Conservation (phyloP, 1,140 invertebrate species). For the Monochamus saltuarius region DNA sequence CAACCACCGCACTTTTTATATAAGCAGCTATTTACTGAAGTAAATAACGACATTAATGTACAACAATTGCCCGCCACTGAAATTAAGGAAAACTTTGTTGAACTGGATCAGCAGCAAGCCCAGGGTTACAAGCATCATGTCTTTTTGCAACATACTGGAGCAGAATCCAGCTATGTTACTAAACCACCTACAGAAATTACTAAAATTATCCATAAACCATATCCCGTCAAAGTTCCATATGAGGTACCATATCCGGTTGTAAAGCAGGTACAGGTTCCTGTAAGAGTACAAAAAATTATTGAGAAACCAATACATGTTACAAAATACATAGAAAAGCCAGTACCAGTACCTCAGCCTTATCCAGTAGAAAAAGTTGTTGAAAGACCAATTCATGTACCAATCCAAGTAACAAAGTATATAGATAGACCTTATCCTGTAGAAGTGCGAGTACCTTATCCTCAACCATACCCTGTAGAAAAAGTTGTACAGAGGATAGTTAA, state of each 20-base stretch:
- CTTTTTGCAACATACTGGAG: constrained; percentile 54
- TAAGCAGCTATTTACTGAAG: constrained; percentile 8
- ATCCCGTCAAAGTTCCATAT: constrained; percentile 44
- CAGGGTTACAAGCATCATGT: constrained; percentile 45
- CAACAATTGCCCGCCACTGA: constrained; percentile 23
- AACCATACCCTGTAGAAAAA: constrained; percentile 58
- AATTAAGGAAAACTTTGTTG: constrained; percentile 21
- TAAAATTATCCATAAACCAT: constrained; percentile 58
- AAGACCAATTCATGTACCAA: constrained; percentile 52
- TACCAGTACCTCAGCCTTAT: constrained; percentile 40
- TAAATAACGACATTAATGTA: constrained; percentile 6
- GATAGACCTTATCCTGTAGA: constrained; percentile 60
- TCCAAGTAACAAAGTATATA: constrained; percentile 58
- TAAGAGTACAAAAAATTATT: constrained; percentile 47
- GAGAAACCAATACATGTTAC: constrained; percentile 53
- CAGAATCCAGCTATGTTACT: constrained; percentile 52
- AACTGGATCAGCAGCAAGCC: constrained; percentile 46
- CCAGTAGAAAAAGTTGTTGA: constrained; percentile 61
- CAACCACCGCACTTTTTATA: constrained; percentile 5
- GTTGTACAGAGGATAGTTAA: constrained; percentile 56
- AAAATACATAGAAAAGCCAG: constrained; percentile 59
- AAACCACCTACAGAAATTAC: constrained; percentile 52
- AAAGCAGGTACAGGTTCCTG: constrained; percentile 36
- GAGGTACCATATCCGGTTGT: constrained; percentile 52
- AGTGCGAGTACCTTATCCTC: constrained; percentile 54